Evolutionary conservation across 2,888 invertebrate genomes (phyloP).

Genomic region (Ceratothoa steindachneri): DNA sequence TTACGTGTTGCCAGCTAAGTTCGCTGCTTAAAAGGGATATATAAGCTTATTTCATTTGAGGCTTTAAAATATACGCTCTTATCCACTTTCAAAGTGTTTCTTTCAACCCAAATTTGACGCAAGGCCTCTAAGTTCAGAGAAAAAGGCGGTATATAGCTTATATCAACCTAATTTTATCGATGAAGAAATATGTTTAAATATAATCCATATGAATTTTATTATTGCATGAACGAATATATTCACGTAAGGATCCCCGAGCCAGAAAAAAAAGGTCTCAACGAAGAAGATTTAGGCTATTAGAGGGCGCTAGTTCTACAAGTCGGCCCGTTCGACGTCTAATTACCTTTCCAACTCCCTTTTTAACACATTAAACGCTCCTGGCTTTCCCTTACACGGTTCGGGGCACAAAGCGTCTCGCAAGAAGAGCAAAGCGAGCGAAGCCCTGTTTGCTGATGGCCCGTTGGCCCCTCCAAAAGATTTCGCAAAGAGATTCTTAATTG

Average conservation of each 20-base stretch:
- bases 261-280: neutral
- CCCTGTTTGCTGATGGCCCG: constrained; percentile 7
- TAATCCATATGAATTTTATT: too few species aligned
- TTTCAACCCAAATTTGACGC: too few species aligned
- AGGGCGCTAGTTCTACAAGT: neutral
- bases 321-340: constrained; percentile 19
- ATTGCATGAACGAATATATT: too few species aligned
- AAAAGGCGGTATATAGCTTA: too few species aligned
- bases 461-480: neutral
- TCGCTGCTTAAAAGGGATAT: too few species aligned
- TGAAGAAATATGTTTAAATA: too few species aligned
- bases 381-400: constrained; percentile 32
- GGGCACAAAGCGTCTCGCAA: constrained; percentile 27
- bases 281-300: neutral
- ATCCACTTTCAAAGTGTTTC: too few species aligned
- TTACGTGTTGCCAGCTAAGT: too few species aligned
- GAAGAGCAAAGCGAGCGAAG: neutral
- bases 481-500: constrained; percentile 2
- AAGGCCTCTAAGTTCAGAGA: too few species aligned
- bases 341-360: constrained; percentile 27
- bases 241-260: neutral
- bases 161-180: too few species aligned
- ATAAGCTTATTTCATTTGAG: too few species aligned
- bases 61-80: too few species aligned
- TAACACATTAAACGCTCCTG: constrained; percentile 39